Percentiles rank a stretch among this genome's conserved stretches.
phyloP scores from a whole-genome alignment of 2,797 vertebrate species.

The Synanceia verrucosa region DNA sequence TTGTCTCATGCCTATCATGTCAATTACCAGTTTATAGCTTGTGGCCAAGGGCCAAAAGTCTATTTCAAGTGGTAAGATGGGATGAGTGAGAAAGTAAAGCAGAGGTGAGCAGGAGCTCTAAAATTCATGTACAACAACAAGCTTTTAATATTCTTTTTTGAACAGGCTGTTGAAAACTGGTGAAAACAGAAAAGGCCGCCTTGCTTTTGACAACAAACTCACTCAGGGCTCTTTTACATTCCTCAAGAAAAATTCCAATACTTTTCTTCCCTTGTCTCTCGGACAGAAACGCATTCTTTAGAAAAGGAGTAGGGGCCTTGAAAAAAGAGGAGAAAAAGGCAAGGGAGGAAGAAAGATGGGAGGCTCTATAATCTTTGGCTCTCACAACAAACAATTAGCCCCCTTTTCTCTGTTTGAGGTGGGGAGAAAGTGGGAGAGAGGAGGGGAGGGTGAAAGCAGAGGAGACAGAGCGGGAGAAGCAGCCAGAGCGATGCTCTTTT shows the following conservation, averaged over 20 bases:
- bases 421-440: conserved; percentile 52
- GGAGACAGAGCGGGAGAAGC: conserved; percentile 71
- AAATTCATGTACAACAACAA: neutral
- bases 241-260: conserved; percentile 67
- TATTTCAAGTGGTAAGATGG: conserved; percentile 16
- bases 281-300: conserved; percentile 78
- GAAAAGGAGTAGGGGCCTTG: conserved; percentile 75
- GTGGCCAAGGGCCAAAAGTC: conserved; percentile 40
- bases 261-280: conserved; percentile 73
- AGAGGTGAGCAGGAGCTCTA: neutral
- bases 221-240: conserved; percentile 66
- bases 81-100: neutral
- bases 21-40: conserved; percentile 51
- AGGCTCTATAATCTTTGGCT: conserved; percentile 84
- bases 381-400: conserved; percentile 88
- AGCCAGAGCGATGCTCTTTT: conserved; percentile 85
- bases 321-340: conserved; percentile 71
- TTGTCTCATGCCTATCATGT: conserved; percentile 58
- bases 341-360: conserved; percentile 76
- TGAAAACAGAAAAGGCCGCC: neutral
- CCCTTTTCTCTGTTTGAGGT: conserved; percentile 79
- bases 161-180: neutral
- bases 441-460: conserved; percentile 40
- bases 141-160: neutral
- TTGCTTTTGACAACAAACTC: conserved; percentile 7